These are phyloP conservation scores for Mythimna lalbum DNA, from an alignment of 2,888 invertebrate species.

Conservation along the genomic window DNA sequence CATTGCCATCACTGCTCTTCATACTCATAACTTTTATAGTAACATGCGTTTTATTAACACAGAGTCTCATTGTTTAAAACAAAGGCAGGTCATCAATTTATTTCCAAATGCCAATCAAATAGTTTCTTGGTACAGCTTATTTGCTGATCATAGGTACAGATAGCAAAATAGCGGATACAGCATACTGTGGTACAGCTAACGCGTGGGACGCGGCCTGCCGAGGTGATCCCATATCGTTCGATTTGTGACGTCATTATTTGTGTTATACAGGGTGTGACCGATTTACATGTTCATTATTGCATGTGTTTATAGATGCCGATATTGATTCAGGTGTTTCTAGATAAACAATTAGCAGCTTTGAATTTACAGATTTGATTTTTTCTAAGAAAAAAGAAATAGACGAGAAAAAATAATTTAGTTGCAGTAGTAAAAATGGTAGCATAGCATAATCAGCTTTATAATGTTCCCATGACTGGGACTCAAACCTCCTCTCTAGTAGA, in stretches of 20 bases:
- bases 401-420: background rate
- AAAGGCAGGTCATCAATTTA: constrained; percentile 12
- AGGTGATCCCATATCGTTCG: constrained; percentile 75
- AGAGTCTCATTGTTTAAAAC: background rate
- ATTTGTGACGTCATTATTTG: constrained; percentile 72
- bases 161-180: constrained; percentile 41
- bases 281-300: constrained; percentile 6
- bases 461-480: too few species aligned
- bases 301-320: background rate
- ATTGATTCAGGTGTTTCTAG: background rate
- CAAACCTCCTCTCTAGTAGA: too few species aligned
- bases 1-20: too few species aligned
- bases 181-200: constrained; percentile 10
- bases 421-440: background rate
- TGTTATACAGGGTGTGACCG: constrained; percentile 59
- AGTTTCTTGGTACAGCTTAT: constrained; percentile 34
- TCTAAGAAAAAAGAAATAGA: too few species aligned
- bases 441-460: too few species aligned
- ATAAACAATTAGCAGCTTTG: background rate
- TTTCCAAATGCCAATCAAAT: constrained; percentile 34
- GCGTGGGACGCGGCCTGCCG: constrained; percentile 68
- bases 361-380: background rate
- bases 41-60: background rate
- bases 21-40: too few species aligned
- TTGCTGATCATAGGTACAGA: constrained; percentile 47